A percentile compares a stretch with the other conserved stretches of the same genome.
phyloP scores from a whole-genome alignment of 2,797 vertebrate genomes.

The Arctocebus calabarensis region DNA sequence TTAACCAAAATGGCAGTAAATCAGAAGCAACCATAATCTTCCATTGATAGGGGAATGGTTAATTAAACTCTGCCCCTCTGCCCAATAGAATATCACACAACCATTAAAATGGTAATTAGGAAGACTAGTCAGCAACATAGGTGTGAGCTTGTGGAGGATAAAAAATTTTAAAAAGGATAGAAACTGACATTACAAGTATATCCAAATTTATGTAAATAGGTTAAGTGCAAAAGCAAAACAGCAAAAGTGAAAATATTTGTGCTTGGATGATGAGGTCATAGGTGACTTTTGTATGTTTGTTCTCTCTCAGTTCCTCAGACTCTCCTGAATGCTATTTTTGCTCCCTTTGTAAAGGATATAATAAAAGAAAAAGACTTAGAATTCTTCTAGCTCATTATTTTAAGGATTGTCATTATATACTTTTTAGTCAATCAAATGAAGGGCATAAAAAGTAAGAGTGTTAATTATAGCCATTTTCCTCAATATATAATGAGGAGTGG shows the following conservation, averaged over 20 bases:
- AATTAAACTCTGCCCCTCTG: not conserved
- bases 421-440: conserved; percentile 29
- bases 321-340: conserved; percentile 56
- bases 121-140: not conserved
- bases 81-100: not conserved
- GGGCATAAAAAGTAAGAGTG: conserved; percentile 4
- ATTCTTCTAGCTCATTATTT: conserved; percentile 34
- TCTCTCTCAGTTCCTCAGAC: conserved; percentile 66
- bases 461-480: not conserved
- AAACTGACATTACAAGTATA: not conserved
- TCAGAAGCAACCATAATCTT: not conserved
- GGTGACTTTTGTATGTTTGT: conserved; percentile 60
- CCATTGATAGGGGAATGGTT: not conserved
- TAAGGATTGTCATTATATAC: conserved; percentile 8
- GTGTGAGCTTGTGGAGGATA: not conserved
- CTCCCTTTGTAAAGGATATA: conserved; percentile 40
- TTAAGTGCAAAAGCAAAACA: conserved; percentile 36
- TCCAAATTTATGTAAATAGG: not conserved
- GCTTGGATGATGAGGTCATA: conserved; percentile 43
- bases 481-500: not conserved
- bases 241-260: conserved; percentile 58
- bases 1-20: not conserved
- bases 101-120: conserved; percentile 29
- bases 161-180: conserved; percentile 7
- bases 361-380: not conserved